Evolutionary conservation across 2,113 vertebrate genomes (phyloP).

Genomic region (Panthera leo): DNA sequence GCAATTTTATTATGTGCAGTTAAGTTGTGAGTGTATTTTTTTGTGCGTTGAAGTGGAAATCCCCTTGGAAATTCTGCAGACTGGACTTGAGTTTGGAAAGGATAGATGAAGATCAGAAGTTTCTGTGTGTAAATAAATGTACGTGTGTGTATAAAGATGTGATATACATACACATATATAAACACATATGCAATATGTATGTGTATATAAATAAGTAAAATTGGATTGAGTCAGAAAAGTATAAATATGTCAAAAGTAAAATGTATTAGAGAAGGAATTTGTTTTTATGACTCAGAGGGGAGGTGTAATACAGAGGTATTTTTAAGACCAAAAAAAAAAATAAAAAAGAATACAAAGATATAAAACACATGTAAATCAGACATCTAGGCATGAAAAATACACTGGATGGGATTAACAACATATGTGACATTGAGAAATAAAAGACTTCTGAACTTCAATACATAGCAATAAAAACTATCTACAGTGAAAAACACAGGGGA

Average conservation of each 20-base stretch:
- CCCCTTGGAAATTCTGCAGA: slow-evolving; percentile 46
- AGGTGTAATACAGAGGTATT: slow-evolving; percentile 33
- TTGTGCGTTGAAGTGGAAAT: slow-evolving; percentile 40
- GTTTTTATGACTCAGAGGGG: slow-evolving; percentile 50
- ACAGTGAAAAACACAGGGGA: not conserved
- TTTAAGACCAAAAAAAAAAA: slow-evolving; percentile 28
- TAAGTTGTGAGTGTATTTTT: slow-evolving; percentile 34
- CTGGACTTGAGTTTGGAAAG: slow-evolving; percentile 53
- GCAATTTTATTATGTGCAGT: not conserved
- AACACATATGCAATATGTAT: not conserved
- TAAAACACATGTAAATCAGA: not conserved
- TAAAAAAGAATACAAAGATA: not conserved
- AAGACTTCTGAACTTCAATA: not conserved
- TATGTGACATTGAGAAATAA: not conserved
- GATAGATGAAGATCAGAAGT: not conserved
- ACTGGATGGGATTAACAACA: not conserved
- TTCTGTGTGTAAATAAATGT: not conserved
- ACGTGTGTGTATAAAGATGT: not conserved
- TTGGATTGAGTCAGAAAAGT: slow-evolving; percentile 37
- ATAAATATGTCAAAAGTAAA: slow-evolving; percentile 46
- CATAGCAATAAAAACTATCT: not conserved
- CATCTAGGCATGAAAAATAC: not conserved
- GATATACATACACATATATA: not conserved
- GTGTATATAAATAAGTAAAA: not conserved
- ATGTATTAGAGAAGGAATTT: slow-evolving; percentile 1